Percentiles rank a stretch among this genome's conserved stretches.
These are phyloP conservation scores for Sycophila texana DNA, from an alignment of 2,888 invertebrate species.

Conservation along the genomic window DNA sequence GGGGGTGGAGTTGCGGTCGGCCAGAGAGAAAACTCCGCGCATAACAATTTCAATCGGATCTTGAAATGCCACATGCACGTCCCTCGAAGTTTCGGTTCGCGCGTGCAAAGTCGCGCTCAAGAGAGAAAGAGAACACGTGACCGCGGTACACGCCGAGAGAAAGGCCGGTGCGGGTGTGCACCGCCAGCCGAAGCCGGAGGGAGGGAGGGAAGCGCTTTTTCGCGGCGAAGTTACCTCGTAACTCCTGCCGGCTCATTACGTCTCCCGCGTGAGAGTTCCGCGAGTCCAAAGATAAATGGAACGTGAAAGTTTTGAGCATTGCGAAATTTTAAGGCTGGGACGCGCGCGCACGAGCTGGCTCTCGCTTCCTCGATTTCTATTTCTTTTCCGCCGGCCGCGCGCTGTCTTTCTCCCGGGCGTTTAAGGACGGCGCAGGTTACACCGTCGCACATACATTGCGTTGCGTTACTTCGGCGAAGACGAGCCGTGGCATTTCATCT, in stretches of 20 bases:
- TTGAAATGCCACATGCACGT: conserved; percentile 58
- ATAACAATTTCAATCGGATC: conserved; percentile 59
- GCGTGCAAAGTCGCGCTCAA: conserved; percentile 37
- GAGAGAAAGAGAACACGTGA: conserved; percentile 52
- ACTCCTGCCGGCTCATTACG: conserved; percentile 60
- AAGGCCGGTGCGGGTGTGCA: not conserved
- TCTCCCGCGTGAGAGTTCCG: conserved; percentile 57
- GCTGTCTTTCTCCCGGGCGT: too few relatives aligned
- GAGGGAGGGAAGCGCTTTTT: conserved; percentile 48
- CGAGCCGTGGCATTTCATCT: too few relatives aligned
- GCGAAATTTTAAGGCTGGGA: conserved; percentile 58
- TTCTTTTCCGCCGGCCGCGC: not conserved
- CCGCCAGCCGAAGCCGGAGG: not conserved
- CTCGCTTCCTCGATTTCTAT: conserved; percentile 13
- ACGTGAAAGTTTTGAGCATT: conserved; percentile 59
- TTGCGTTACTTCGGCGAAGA: too few relatives aligned
- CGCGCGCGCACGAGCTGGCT: conserved; percentile 34
- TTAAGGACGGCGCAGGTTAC: too few relatives aligned
- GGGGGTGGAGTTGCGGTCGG: conserved; percentile 12
- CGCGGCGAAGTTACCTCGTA: conserved; percentile 59
- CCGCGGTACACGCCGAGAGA: conserved; percentile 42
- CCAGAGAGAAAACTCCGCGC: conserved; percentile 48
- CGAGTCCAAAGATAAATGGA: conserved; percentile 60
- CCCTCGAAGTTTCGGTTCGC: conserved; percentile 37
- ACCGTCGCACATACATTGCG: too few relatives aligned